Base-by-base conservation (phyloP, 2,888 invertebrate genomes). In the Drosophila anomelani region DNA sequence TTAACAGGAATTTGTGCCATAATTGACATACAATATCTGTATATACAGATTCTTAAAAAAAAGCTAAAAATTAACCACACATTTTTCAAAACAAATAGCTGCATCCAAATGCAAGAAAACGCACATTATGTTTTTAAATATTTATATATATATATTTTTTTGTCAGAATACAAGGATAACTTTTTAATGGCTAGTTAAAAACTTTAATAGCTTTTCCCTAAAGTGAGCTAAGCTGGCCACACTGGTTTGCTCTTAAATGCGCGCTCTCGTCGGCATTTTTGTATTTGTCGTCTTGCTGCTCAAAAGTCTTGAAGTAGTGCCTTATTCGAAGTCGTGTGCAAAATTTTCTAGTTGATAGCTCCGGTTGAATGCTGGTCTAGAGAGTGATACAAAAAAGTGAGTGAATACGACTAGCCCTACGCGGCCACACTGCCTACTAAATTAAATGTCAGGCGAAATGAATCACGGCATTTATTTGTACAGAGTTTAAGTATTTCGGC, bases 211-310 rank as follows among this genome's bases (percentile, higher is more conserved):
- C 26, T 26, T 26, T 4, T 26, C 26, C 26, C 4, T 4, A 26
- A 26, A 5, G 26, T 26, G 5, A 26, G 29, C 34, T 34, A 34
- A 12, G 4, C 34, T 34, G 39, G 39, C 39, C n/a, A 39, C 39
- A 39, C 58, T 29, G 20, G 15, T 56, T 59, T 59, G 58, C 58
- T 59, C 80, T 81, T 77, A 83, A 86, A 85, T 85, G 68, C 70
- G 74, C 67, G 84, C 69, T 81, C 72, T 78, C 74, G 88, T 87
- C 81, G 88, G 85, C 82, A 85, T 87, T 81, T 86, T 81, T 80
- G 77, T 85, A 85, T 82, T 82, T 81, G 81, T 79, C 72, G 85
- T 81, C 70, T 81, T 85, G 54, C 64, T 80, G 85, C 85, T 81
- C 76, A 85, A 79, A 81, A 69, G 79, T 78, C 73, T 81, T 49